Percentiles rank a stretch among this genome's conserved stretches.
phyloP scores from a whole-genome alignment of 2,797 vertebrate species.

The Onychomys leucogaster region DNA sequence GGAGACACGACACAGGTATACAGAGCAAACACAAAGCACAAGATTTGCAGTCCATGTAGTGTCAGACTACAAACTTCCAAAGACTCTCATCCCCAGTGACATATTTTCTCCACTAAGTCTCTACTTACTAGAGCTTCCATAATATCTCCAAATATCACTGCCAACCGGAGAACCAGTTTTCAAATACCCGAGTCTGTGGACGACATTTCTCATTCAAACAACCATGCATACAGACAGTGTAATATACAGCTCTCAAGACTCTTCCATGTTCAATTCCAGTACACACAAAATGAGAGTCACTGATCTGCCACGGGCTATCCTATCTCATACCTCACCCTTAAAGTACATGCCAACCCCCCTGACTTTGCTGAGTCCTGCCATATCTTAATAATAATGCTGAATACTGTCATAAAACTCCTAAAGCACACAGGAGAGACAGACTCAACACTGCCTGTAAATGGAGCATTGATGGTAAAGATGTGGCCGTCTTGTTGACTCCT shows the following conservation, averaged over 20 bases:
- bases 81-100: not conserved
- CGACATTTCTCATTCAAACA: not conserved
- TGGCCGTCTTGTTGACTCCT: not conserved
- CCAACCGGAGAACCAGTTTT: not conserved
- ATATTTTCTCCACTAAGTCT: not conserved
- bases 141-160: not conserved
- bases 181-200: not conserved
- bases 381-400: not conserved
- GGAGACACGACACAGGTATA: not conserved
- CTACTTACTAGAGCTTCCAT: not conserved
- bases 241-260: not conserved
- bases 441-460: no score
- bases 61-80: not conserved
- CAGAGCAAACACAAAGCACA: not conserved
- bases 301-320: not conserved
- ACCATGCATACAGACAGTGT: not conserved
- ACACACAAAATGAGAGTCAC: not conserved
- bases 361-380: not conserved
- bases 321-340: not conserved
- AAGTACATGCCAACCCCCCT: accelerated
- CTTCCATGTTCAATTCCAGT: not conserved
- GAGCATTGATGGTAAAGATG: not conserved
- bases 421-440: not conserved
- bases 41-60: not conserved
- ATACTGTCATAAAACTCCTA: not conserved